Conservation (phyloP, 2,888 invertebrate genomes). For the Oscheius sp. region DNA sequence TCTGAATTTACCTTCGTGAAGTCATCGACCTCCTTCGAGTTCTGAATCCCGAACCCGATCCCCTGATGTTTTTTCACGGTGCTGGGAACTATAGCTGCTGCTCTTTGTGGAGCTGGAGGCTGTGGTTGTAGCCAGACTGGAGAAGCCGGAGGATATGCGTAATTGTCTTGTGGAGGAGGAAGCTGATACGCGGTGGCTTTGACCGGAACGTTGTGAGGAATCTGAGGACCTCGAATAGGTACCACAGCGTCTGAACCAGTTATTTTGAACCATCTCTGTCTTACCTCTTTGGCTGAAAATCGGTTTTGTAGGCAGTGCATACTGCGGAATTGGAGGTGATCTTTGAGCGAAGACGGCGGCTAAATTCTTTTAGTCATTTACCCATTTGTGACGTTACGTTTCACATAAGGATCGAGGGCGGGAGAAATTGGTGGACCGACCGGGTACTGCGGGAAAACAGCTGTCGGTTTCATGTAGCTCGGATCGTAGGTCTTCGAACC, state of each 20-base stretch:
- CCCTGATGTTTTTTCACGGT: constrained; percentile 23
- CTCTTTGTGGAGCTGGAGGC: not conserved
- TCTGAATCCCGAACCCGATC: constrained; percentile 34
- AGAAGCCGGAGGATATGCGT: constrained; percentile 29
- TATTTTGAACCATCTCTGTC: not conserved
- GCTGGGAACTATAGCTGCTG: constrained; percentile 22
- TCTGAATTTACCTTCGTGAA: constrained; percentile 9
- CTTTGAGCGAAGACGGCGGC: constrained; percentile 2
- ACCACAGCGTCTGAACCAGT: not conserved
- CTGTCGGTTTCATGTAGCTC: constrained; percentile 50
- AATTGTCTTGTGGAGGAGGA: constrained; percentile 10
- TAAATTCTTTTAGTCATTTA: not conserved
- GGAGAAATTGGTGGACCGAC: constrained; percentile 12
- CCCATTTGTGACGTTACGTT: constrained; percentile 13
- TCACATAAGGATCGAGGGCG: not conserved
- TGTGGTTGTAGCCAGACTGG: not conserved
- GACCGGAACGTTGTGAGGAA: constrained; percentile 8
- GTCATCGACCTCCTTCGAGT: not conserved
- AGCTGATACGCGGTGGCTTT: constrained; percentile 5
- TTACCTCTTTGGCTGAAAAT: constrained; percentile 1
- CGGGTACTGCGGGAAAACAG: constrained; percentile 45
- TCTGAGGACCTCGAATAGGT: constrained; percentile 15
- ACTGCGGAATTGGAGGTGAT: constrained; percentile 27
- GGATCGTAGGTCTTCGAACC: constrained; percentile 55
- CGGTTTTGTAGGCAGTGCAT: not conserved